These are phyloP conservation scores for Deilephila elpenor DNA, from an alignment of 2,888 invertebrate genomes.

Conservation along the genomic window DNA sequence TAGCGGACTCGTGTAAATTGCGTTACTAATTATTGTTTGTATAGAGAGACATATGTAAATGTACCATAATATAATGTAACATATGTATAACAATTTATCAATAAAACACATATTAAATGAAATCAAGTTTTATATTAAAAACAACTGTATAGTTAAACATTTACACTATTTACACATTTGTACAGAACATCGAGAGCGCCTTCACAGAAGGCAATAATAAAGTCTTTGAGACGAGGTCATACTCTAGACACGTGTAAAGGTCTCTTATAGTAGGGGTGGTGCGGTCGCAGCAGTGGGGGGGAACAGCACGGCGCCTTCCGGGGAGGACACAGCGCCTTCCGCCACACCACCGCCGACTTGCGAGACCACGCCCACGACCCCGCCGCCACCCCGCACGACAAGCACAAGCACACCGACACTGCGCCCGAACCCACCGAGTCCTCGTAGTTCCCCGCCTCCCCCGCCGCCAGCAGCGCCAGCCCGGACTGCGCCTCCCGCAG, in stretches of 20 bases:
- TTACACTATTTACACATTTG: slow-evolving; percentile 76
- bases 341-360: slow-evolving; percentile 87
- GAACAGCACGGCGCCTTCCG: slow-evolving; percentile 69
- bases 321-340: slow-evolving; percentile 77
- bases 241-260: slow-evolving; percentile 78
- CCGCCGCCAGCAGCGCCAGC: slow-evolving; percentile 77
- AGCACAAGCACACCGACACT: slow-evolving; percentile 85
- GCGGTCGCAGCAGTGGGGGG: slow-evolving; percentile 69
- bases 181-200: slow-evolving; percentile 71
- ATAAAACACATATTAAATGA: slow-evolving; percentile 67
- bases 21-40: slow-evolving; percentile 52
- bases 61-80: slow-evolving; percentile 63
- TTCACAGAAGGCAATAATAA: slow-evolving; percentile 77
- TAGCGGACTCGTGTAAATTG: slow-evolving; percentile 1
- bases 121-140: slow-evolving; percentile 61
- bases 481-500: slow-evolving; percentile 76
- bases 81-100: slow-evolving; percentile 70
- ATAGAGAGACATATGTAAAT: slow-evolving; percentile 77
- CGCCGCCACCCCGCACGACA: slow-evolving; percentile 86
- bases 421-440: slow-evolving; percentile 63
- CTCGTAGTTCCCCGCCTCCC: slow-evolving; percentile 67
- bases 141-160: slow-evolving; percentile 76
- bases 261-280: slow-evolving; percentile 73
- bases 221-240: slow-evolving; percentile 53
- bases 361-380: slow-evolving; percentile 87